Percentiles rank a stretch among this genome's conserved stretches.
Conservation (phyloP, 2,888 invertebrate species). For the Dorcus parallelipipedus region DNA sequence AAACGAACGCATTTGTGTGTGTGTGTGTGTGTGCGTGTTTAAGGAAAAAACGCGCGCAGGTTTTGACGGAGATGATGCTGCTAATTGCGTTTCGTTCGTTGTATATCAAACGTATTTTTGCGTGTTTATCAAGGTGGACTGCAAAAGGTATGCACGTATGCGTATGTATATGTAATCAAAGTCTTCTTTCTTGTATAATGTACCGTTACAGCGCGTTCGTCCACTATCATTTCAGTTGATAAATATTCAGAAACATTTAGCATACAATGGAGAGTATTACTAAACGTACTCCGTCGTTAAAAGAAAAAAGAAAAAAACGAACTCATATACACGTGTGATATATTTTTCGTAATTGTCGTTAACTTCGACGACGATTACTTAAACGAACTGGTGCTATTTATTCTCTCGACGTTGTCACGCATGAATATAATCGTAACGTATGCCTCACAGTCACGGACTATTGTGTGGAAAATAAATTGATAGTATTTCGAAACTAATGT, state of each 20-base stretch:
- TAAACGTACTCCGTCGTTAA: neutral
- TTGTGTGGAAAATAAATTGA: too few species aligned
- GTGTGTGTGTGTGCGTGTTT: too few species aligned
- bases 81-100: neutral
- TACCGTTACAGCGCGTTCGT: neutral
- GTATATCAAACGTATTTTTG: neutral
- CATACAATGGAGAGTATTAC: conserved; percentile 10
- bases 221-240: conserved; percentile 12
- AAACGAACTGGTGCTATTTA: too few species aligned
- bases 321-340: neutral
- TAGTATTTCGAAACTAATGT: too few species aligned
- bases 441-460: too few species aligned
- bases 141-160: neutral
- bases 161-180: neutral
- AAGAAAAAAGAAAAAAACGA: neutral
- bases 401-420: too few species aligned
- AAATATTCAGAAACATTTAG: conserved; percentile 17
- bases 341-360: neutral
- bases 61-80: neutral
- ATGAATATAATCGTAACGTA: too few species aligned
- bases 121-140: neutral
- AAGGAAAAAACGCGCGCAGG: too few species aligned
- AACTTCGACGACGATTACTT: too few species aligned
- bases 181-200: neutral
- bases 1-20: too few species aligned